Evolutionary conservation across 2,888 invertebrate species (phyloP), one percentile per base, ranked within the genome.

Genomic region (Tetragonula carbonaria): DNA sequence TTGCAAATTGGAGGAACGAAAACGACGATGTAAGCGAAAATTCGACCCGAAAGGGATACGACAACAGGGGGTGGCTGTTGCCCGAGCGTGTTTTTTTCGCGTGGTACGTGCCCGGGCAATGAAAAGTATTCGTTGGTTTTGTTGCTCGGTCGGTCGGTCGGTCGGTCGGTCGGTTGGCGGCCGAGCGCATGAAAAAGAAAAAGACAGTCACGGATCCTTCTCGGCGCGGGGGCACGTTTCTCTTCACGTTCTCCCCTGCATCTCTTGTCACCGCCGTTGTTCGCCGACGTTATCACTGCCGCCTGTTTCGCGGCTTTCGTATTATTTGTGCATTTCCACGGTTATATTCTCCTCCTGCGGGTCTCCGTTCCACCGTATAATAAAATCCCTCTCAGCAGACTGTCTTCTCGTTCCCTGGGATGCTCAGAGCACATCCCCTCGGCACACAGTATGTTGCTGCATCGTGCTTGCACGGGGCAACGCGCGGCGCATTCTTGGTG

Each of bases 241-340:
- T 55, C 84, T 66, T 62, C 68, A 65, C 85, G 33, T 71, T 28
- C 28, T 28, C 45, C 67, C 76, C 38, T 62, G 45, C 45, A 8
- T 63, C 57, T 78, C 71, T 78, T 81, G 84, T 85, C 79, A 73
- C 53, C 81, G 76, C 75, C 75, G 80, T 75, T 77, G 80, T 74
- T 77, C 85, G 80, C 85, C 45, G 87, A 82, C 81, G 82, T 84
- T 88, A 89, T 88, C 89, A 82, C 80, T 67, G 78, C 75, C 81
- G 88, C 66, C 82, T 88, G 88, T 85, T 87, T 78, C 76, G 86
- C 78, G 76, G 83, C 65, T 74, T 72, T 87, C 81, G 67, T 74
- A 85, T 86, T 89, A 89, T 84, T 89, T 85, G 86, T 81, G 82
- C 83, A 90, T 88, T 90, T 90, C 86, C 83, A 82, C 84, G 88